Percentiles rank a stretch among this genome's conserved stretches.
These are phyloP conservation scores for Pediacus dermestoides DNA, from an alignment of 2,888 invertebrate species.

Conservation along the genomic window DNA sequence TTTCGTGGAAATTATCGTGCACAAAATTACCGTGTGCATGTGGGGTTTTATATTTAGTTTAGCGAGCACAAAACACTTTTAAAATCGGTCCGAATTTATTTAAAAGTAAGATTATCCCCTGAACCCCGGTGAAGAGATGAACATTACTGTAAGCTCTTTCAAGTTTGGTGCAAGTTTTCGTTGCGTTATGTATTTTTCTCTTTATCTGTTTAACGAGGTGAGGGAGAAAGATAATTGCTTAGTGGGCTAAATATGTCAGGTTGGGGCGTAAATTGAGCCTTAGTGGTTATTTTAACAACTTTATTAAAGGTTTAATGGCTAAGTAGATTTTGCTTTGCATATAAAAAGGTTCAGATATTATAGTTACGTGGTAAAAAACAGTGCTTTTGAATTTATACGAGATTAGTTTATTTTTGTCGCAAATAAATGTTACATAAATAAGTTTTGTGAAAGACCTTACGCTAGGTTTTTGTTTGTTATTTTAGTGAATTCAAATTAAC, in stretches of 20 bases:
- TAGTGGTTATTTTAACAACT: slow-evolving; percentile 34
- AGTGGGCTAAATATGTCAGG: slow-evolving; percentile 25
- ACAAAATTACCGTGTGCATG: too few species aligned
- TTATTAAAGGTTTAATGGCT: slow-evolving; percentile 36
- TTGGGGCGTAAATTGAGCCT: slow-evolving; percentile 30
- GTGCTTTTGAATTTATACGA: slow-evolving; percentile 18
- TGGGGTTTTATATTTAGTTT: too few species aligned
- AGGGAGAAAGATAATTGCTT: slow-evolving; percentile 25
- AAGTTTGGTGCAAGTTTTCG: slow-evolving; percentile 18
- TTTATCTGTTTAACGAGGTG: slow-evolving; percentile 21
- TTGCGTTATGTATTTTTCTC: slow-evolving; percentile 20
- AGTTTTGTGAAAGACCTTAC: too few species aligned
- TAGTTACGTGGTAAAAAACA: slow-evolving; percentile 19
- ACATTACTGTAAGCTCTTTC: slow-evolving; percentile 25
- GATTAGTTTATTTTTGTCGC: slow-evolving; percentile 21
- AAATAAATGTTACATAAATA: slow-evolving; percentile 8
- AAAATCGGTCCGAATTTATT: slow-evolving; percentile 15
- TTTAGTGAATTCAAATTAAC: too few species aligned
- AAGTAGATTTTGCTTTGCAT: slow-evolving; percentile 36
- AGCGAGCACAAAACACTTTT: too few species aligned
- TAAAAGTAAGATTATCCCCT: slow-evolving; percentile 22
- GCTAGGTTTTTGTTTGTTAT: too few species aligned
- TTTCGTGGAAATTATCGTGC: too few species aligned
- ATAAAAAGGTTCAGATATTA: slow-evolving; percentile 30
- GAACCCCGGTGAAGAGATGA: slow-evolving; percentile 22